A percentile compares a stretch with the other conserved stretches of the same genome.
These are phyloP conservation scores for Pseudochaenichthys georgianus DNA, from an alignment of 2,797 vertebrate genomes.

Conservation along the genomic window DNA sequence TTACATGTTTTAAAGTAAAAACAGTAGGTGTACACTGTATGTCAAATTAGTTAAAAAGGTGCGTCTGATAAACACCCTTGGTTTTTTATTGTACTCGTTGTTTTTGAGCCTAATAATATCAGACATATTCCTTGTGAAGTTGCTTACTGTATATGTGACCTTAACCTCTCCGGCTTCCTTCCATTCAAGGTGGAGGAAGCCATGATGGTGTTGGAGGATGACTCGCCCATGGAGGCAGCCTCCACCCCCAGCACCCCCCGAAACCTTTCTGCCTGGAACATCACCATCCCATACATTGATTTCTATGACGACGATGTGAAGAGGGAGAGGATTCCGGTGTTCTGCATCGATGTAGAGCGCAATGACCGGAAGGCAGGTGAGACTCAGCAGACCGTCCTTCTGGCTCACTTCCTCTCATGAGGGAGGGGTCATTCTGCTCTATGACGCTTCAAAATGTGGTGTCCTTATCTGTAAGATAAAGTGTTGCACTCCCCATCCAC, in stretches of 20 bases:
- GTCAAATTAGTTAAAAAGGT: no score
- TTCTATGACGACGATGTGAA: constrained; percentile 94
- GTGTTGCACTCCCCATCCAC: background rate
- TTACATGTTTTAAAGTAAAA: no score
- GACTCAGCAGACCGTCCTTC: constrained; percentile 9
- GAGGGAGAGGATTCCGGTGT: constrained; percentile 95
- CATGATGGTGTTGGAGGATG: constrained; percentile 96
- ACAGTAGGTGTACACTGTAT: no score
- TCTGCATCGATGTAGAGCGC: constrained; percentile 97
- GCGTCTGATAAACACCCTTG: no score
- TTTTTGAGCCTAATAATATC: no score
- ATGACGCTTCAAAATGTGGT: no score
- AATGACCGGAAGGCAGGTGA: constrained; percentile 94
- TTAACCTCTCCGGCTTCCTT: constrained; percentile 6
- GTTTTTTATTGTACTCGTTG: no score
- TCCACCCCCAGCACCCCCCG: constrained; percentile 94
- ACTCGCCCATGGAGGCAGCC: constrained; percentile 91
- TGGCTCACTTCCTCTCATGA: background rate
- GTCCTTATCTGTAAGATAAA: background rate
- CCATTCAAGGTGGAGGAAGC: constrained; percentile 93
- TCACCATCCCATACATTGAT: constrained; percentile 95
- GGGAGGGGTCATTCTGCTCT: background rate
- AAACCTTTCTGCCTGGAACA: constrained; percentile 95
- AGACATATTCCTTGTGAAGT: no score
- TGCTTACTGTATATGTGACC: background rate